A percentile compares a stretch with the other conserved stretches of the same genome.
Evolutionary conservation across 2,888 invertebrate genomes (phyloP).

Genomic region (Nemurella pictetii): DNA sequence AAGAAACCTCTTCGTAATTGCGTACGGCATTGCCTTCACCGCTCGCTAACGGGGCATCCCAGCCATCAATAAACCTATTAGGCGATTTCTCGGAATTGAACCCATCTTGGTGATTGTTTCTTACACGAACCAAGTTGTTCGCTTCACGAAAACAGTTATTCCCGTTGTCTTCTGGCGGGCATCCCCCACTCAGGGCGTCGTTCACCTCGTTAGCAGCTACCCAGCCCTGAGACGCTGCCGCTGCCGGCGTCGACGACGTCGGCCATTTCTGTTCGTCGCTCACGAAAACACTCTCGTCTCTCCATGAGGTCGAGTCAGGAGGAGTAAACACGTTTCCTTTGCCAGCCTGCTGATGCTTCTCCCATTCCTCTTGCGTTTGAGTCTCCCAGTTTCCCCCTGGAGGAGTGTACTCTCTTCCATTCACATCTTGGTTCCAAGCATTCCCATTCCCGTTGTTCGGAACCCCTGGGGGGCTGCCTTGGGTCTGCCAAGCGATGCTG

Average conservation of each 20-base stretch:
- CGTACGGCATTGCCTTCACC: neutral
- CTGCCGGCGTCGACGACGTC: neutral
- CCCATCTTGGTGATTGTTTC: neutral
- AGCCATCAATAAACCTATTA: neutral
- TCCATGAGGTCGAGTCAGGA: neutral
- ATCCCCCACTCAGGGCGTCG: neutral
- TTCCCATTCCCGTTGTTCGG: neutral
- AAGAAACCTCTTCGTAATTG: neutral
- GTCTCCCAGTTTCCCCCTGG: neutral
- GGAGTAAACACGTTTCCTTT: neutral
- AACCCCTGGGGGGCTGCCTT: neutral
- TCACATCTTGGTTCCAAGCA: neutral
- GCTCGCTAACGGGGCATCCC: neutral
- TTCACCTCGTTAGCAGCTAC: neutral
- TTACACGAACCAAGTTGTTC: neutral
- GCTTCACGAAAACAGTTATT: neutral
- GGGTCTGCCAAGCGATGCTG: neutral
- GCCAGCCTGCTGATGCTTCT: neutral
- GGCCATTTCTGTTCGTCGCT: neutral
- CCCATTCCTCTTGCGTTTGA: neutral
- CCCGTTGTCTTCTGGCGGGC: neutral
- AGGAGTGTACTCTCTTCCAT: neutral
- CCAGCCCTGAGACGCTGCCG: neutral
- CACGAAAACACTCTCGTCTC: neutral
- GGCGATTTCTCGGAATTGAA: neutral